Evolutionary conservation across 1,140 invertebrate species (phyloP).

Genomic region (Atta cephalotes): DNA sequence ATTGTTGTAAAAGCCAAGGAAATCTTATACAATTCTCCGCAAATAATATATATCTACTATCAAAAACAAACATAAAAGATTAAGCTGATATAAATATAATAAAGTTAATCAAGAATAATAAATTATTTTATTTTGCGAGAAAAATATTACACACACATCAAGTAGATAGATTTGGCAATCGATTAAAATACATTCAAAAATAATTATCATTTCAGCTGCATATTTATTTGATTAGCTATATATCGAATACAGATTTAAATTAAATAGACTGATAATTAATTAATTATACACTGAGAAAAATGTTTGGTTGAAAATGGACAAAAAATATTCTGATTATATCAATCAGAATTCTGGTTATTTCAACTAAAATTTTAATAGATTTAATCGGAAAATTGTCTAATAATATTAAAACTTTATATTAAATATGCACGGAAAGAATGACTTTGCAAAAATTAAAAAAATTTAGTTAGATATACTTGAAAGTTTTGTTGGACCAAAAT

Average conservation of each 20-base stretch:
- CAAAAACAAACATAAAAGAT: not conserved
- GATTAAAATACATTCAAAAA: not conserved
- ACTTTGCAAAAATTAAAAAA: too few relatives aligned
- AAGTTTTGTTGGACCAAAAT: too few relatives aligned
- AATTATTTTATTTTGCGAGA: not conserved
- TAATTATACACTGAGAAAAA: not conserved
- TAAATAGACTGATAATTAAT: not conserved
- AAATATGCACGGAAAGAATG: not conserved
- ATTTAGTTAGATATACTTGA: too few relatives aligned
- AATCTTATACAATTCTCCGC: not conserved
- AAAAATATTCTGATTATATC: too few relatives aligned
- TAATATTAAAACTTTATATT: not conserved
- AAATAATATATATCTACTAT: not conserved
- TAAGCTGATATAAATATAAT: not conserved
- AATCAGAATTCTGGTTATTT: too few relatives aligned
- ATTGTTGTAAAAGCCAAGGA: constrained; percentile 7
- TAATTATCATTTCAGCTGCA: not conserved
- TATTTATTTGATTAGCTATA: not conserved
- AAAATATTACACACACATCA: not conserved
- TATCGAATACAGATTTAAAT: not conserved
- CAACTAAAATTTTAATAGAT: too few relatives aligned
- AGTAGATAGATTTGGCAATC: not conserved
- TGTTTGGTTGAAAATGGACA: too few relatives aligned
- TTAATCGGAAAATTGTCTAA: not conserved
- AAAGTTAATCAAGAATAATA: not conserved